These are phyloP conservation scores for Paelopatides confundens DNA, from an alignment of 53 echinoderm and acorn worm species.

Conservation along the genomic window DNA sequence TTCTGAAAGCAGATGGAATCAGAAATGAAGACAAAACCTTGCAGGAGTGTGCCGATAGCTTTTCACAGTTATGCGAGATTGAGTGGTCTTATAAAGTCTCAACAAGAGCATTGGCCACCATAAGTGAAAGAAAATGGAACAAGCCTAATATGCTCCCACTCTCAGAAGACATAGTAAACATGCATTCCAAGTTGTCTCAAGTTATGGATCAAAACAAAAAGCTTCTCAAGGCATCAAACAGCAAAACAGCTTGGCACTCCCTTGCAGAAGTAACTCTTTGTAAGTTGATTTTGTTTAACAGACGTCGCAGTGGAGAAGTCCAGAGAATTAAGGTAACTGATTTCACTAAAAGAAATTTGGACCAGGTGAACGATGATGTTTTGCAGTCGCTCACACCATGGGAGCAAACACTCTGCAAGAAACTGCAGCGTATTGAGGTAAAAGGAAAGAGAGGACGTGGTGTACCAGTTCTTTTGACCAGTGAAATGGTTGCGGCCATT, in stretches of 20 bases:
- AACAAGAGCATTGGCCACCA: neutral
- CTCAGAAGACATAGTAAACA: slow-evolving; percentile 15
- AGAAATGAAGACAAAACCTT: neutral
- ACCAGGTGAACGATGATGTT: neutral
- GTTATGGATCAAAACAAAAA: too few relatives aligned
- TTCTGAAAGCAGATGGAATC: neutral
- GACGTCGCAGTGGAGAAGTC: slow-evolving; percentile 19
- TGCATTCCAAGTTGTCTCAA: neutral
- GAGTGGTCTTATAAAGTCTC: neutral
- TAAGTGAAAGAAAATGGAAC: neutral
- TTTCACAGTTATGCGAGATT: neutral
- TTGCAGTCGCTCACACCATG: neutral
- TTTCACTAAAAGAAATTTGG: neutral
- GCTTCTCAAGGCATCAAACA: too few relatives aligned
- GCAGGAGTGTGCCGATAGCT: neutral
- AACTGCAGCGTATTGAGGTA: slow-evolving; percentile 15
- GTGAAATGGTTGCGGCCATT: neutral
- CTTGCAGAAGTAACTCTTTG: neutral
- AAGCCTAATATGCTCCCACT: slow-evolving; percentile 29
- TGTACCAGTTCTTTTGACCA: slow-evolving; percentile 73
- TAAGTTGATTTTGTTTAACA: neutral
- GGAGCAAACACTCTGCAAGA: slow-evolving; percentile 5
- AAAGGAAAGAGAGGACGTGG: slow-evolving; percentile 45
- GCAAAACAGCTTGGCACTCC: too few relatives aligned
- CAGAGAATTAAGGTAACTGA: neutral